Evolutionary conservation across 2,113 vertebrate genomes (phyloP).

Genomic region (Triplophysa tibetana): DNA sequence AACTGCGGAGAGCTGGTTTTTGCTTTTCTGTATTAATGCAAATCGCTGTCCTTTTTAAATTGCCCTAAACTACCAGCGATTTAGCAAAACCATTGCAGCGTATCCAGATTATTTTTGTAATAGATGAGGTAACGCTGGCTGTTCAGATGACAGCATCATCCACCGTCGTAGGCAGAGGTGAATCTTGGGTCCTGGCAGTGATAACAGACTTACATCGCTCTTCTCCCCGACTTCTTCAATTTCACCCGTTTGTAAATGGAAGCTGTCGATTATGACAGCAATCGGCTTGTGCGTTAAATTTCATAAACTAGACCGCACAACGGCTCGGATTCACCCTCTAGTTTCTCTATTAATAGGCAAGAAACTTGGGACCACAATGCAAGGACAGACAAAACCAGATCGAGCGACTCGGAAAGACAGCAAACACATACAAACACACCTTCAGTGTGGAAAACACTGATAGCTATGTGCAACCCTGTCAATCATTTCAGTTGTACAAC

Average conservation of each 20-base stretch:
- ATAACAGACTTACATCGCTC: not conserved
- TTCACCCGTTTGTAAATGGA: slow-evolving; percentile 64
- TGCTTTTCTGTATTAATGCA: slow-evolving; percentile 30
- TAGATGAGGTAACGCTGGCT: slow-evolving; percentile 18
- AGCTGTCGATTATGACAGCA: slow-evolving; percentile 59
- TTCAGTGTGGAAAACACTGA: not conserved
- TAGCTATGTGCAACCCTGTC: not conserved
- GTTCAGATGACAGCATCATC: slow-evolving; percentile 1
- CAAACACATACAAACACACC: no score
- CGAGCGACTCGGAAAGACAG: not conserved
- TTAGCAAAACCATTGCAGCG: slow-evolving; percentile 1
- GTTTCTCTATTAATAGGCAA: slow-evolving; percentile 1
- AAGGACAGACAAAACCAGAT: not conserved
- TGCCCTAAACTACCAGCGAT: slow-evolving; percentile 17
- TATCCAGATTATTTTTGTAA: slow-evolving; percentile 6
- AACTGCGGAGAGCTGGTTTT: no score
- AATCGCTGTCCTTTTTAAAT: slow-evolving; percentile 33
- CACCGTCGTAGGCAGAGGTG: not conserved
- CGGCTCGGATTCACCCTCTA: slow-evolving; percentile 47
- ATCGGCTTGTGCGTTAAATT: slow-evolving; percentile 51
- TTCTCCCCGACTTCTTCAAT: not conserved
- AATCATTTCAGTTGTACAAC: not conserved
- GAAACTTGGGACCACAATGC: not conserved
- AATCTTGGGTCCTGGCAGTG: not conserved
- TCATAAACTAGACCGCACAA: slow-evolving; percentile 69